Conservation (phyloP, 2,888 invertebrate genomes). For the Eudasyphora cyanicolor region DNA sequence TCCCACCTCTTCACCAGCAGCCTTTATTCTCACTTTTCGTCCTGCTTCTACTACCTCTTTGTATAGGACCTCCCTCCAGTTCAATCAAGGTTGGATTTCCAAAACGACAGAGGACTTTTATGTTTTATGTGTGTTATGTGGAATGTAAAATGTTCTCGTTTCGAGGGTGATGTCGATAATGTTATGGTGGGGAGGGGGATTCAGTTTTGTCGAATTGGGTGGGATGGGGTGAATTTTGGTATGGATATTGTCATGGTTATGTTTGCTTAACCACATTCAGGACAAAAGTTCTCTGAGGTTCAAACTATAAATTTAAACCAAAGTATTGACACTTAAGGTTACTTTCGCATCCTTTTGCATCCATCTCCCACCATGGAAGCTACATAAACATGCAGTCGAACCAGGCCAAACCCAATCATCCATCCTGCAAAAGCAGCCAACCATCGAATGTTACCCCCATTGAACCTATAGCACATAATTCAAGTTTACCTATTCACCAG, state of each 20-base stretch:
- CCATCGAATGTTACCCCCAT: constrained; percentile 23
- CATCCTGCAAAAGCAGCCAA: not conserved
- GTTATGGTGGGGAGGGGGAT: not conserved
- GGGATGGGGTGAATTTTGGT: not conserved
- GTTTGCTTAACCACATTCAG: constrained; percentile 55
- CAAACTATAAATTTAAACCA: constrained; percentile 60
- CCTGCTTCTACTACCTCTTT: not conserved
- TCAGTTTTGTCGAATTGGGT: not conserved
- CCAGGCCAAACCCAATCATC: too few species aligned
- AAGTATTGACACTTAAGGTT: constrained; percentile 66
- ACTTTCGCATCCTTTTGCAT: constrained; percentile 33
- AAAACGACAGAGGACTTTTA: constrained; percentile 42
- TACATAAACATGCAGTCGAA: not conserved
- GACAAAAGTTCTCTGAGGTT: constrained; percentile 55
- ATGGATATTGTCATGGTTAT: not conserved
- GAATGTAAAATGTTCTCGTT: not conserved
- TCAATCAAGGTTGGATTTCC: constrained; percentile 11
- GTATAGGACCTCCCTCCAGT: not conserved
- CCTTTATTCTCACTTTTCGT: too few species aligned
- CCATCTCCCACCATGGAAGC: not conserved
- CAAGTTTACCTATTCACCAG: constrained; percentile 20
- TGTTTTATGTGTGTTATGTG: constrained; percentile 36
- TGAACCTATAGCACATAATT: constrained; percentile 55
- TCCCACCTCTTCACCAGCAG: not conserved
- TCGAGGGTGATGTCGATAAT: constrained; percentile 11